Evolutionary conservation across 2,888 invertebrate species (phyloP), one percentile per base, ranked within the genome.

Genomic region (Zele albiditarsus): DNA sequence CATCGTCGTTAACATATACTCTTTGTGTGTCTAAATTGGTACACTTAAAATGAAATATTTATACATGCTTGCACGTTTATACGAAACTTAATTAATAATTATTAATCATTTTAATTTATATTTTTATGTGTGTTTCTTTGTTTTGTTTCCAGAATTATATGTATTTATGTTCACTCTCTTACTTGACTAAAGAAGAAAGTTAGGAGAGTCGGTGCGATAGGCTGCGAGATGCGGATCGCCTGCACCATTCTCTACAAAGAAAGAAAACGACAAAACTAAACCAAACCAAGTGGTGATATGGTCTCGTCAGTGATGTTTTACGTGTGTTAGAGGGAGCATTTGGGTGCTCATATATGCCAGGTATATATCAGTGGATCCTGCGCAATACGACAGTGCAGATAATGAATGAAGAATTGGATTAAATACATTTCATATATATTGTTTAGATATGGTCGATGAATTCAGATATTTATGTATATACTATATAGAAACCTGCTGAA

Each of bases 161-260:
- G 12, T 20, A 68, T 2, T 65, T 27, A 60, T 53, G 23, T 28
- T 73, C 65, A 70, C 57, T 33, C 69, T 76, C 84, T 85, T 84
- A 84, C 83, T 82, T 82, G 83, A 63, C 77, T 78, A 62, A 77
- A 80, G 74, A 82, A 80, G 77, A 83, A 79, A 60, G 80, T 79
- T 77, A 82, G 81, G 71, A 79, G 79, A 75, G 77, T 77, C 60
- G 81, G 77, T 74, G 77, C 80, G 73, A 80, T 75, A 73, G 77
- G 77, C 77, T 80, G 80, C 78, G 79, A 81, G 77, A 77, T 74
- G 66, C 78, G 74, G 77, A 78, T 79, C 79, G 79, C 76, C 74
- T 81, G 81, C 83, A 83, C 81, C 78, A 80, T 82, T 78, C 76
- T 77, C 20, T 53, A 53, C 53, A 79, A 38, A 73, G 76, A 75